Evolutionary conservation across 2,888 invertebrate species (phyloP).

Genomic region (Pyralis farinalis): DNA sequence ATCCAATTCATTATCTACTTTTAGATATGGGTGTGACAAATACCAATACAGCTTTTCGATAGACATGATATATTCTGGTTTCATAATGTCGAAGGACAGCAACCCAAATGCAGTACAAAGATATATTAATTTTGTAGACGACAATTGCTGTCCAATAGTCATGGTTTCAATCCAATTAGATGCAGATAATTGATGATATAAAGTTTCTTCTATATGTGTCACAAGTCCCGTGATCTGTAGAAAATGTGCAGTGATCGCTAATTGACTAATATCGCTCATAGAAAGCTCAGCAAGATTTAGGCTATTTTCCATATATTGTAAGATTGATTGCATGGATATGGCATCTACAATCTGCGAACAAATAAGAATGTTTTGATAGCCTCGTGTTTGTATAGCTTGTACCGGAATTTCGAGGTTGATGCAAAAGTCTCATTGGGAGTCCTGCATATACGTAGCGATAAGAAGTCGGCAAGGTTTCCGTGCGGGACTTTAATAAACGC

Average conservation of each 20-base stretch:
- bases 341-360: conserved; percentile 58
- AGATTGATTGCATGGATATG: conserved; percentile 51
- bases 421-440: too few species aligned
- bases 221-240: conserved; percentile 61
- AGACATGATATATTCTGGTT: conserved; percentile 42
- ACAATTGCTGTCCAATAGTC: conserved; percentile 51
- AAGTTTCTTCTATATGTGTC: conserved; percentile 56
- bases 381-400: too few species aligned
- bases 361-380: conserved; percentile 3
- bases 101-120: conserved; percentile 47
- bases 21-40: conserved; percentile 60
- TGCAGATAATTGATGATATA: conserved; percentile 42
- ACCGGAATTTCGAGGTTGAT: too few species aligned
- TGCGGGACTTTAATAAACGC: too few species aligned
- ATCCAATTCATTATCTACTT: conserved; percentile 44
- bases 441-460: too few species aligned
- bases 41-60: conserved; percentile 61
- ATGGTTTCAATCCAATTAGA: conserved; percentile 56
- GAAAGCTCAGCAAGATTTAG: conserved; percentile 49
- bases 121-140: conserved; percentile 43
- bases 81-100: conserved; percentile 52
- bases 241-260: conserved; percentile 57
- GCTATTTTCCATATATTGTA: conserved; percentile 57
- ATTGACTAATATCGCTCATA: conserved; percentile 37
- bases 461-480: too few species aligned